Percentiles rank a stretch among this genome's conserved stretches.
Conservation (phyloP, 2,888 invertebrate genomes). For the Lasioglossum vierecki region DNA sequence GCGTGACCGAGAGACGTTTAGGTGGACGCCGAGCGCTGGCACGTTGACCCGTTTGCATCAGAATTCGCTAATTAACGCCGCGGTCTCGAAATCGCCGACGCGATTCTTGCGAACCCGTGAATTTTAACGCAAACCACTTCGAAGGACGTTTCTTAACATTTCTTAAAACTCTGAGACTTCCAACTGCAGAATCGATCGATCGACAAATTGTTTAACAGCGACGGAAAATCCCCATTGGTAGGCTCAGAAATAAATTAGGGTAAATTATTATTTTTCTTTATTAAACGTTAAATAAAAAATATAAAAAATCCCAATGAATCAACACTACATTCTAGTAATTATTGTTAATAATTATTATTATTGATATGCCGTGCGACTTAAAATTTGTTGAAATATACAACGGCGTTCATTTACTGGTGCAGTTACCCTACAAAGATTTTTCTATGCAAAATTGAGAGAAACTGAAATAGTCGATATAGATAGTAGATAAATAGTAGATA, state of each 20-base stretch:
- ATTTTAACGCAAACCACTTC: neutral
- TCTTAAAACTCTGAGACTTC: neutral
- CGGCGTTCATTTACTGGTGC: no score
- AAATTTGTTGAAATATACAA: no score
- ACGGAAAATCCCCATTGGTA: neutral
- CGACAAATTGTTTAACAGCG: neutral
- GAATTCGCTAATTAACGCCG: constrained; percentile 16
- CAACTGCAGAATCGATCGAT: neutral
- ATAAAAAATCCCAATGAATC: no score
- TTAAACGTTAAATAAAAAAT: no score
- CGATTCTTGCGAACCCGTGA: neutral
- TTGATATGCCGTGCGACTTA: no score
- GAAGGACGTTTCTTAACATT: no score
- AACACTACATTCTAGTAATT: no score
- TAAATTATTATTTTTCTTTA: no score
- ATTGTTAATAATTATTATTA: no score
- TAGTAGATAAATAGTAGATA: no score
- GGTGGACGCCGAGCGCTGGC: neutral
- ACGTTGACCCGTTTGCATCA: constrained; percentile 42
- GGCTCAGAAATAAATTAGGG: neutral
- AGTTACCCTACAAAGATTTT: neutral
- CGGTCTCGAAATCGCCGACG: neutral
- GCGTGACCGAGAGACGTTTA: constrained; percentile 29
- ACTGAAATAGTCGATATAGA: no score
- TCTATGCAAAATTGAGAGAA: neutral